Evolutionary conservation across 2,113 vertebrate species (phyloP), one percentile per base, ranked within the genome.

Genomic region (Anarhynchus alexandrinus): DNA sequence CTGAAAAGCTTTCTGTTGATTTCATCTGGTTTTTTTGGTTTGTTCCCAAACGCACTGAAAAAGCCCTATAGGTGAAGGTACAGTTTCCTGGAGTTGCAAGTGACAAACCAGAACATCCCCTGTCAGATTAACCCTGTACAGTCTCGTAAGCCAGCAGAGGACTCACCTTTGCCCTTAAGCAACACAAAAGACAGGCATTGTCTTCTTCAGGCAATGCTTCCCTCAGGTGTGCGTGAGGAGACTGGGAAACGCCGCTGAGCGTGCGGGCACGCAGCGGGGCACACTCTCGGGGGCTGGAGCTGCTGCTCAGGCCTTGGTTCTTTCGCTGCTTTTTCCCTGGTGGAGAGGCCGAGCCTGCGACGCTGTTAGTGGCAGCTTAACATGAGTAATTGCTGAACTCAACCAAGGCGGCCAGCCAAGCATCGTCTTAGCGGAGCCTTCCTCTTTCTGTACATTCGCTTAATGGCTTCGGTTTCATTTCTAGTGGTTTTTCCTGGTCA

Each of bases 371-470:
- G 25, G 25, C 82, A 10, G 21, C 2, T 29, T 36, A 43, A 30
- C 2, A 1, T 1, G 3, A 58, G 8, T 47, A 21, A 43, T 3
- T 52, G 34, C 58, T 8, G 38, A 45, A 23, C 27, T 8, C 27
- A 45, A 27, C 27, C n/a, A 20, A 16, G 62, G 55, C 49, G 20
- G 20, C 4, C 4, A n/a, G 51, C 51, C n/a, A 9, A 16, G 45
- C 58, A 18, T 8, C 67, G 7, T 34, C 32, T 23, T 5, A 4
- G 32, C 0, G 3, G 47, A 49, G 49, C 29, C 57, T 38, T 30
- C 38, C 34, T 16, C 7, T 2, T 22, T 42, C 38, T 9, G 7
- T 17, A 2, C 30, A 6, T n/a, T 26, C 15, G 0, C 32, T 17
- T 26, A 40, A n/a, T 49, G 16, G 54, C 79, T 26, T 22, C 32